Conservation (phyloP, 92 coral and sea anemone genomes). For the Parazoanthus atlanticus region DNA sequence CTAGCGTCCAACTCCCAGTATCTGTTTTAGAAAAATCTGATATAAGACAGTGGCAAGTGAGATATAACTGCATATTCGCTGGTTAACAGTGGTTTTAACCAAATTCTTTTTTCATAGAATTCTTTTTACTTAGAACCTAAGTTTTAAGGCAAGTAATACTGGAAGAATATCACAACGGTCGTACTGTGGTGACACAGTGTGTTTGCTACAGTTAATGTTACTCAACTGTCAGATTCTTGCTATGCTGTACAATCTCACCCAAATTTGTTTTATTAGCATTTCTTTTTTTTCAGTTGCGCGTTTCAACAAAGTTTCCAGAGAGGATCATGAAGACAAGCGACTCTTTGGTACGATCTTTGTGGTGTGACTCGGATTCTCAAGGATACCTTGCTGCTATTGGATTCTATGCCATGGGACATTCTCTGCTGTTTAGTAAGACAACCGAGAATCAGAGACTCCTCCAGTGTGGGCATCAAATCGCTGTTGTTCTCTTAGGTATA, state of each 20-base stretch:
- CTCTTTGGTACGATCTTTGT: constrained; percentile 69
- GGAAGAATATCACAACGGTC: too few species aligned
- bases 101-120: too few species aligned
- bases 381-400: constrained; percentile 76
- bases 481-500: constrained; percentile 70
- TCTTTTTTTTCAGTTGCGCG: constrained; percentile 53
- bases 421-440: constrained; percentile 77
- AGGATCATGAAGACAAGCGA: constrained; percentile 82
- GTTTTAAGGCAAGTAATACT: too few species aligned
- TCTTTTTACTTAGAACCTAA: too few species aligned
- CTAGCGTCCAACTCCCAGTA: too few species aligned
- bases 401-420: constrained; percentile 84
- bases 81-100: too few species aligned
- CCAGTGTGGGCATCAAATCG: constrained; percentile 56
- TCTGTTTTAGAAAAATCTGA: too few species aligned
- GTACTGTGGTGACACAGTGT: too few species aligned
- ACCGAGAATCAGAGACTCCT: constrained; percentile 69
- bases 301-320: constrained; percentile 76
- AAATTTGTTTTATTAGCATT: neutral
- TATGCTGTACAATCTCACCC: neutral
- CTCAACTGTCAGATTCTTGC: too few species aligned
- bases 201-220: too few species aligned
- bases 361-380: constrained; percentile 67
- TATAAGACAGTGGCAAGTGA: too few species aligned
- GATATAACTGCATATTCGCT: too few species aligned